A percentile compares a stretch with the other conserved stretches of the same genome.
These are phyloP conservation scores for Panopea generosa DNA, from an alignment of 2,888 invertebrate species.

Conservation along the genomic window DNA sequence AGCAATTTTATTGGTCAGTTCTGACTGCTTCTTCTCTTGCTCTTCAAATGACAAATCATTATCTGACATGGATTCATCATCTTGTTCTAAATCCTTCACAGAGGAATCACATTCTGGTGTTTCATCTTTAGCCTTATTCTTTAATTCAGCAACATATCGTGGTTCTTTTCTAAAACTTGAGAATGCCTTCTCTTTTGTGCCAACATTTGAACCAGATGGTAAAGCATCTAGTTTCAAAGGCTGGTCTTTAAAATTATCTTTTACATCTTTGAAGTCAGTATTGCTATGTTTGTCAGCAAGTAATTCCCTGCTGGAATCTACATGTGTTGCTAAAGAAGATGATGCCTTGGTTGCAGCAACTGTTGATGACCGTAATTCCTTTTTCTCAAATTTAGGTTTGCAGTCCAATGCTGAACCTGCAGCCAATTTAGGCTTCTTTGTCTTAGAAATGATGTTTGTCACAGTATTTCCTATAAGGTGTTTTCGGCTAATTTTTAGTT, in stretches of 20 bases:
- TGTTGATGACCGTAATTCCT: constrained; percentile 52
- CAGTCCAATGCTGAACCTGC: constrained; percentile 6
- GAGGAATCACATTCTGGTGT: constrained; percentile 58
- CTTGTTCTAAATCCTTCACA: constrained; percentile 16
- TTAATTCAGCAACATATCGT: not conserved
- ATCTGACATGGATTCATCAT: not conserved
- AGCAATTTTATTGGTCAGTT: constrained; percentile 55
- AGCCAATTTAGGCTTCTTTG: constrained; percentile 23
- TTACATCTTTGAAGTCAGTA: not conserved
- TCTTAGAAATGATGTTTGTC: constrained; percentile 20
- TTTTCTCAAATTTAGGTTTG: constrained; percentile 47
- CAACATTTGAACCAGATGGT: constrained; percentile 7
- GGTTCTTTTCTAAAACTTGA: constrained; percentile 1
- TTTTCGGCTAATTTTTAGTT: constrained; percentile 52
- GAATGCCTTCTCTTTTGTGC: constrained; percentile 3
- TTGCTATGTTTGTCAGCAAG: not conserved
- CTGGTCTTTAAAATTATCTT: not conserved
- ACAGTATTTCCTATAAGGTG: constrained; percentile 35
- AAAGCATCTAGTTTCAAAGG: not conserved
- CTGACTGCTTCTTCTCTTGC: constrained; percentile 39
- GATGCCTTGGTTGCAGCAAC: constrained; percentile 58
- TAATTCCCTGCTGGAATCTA: constrained; percentile 12
- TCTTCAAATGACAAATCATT: constrained; percentile 7
- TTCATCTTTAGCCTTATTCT: constrained; percentile 8
- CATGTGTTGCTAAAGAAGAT: constrained; percentile 33